phyloP scores from a whole-genome alignment of 1,140 invertebrate genomes.

The Aphaenogaster rudis region DNA sequence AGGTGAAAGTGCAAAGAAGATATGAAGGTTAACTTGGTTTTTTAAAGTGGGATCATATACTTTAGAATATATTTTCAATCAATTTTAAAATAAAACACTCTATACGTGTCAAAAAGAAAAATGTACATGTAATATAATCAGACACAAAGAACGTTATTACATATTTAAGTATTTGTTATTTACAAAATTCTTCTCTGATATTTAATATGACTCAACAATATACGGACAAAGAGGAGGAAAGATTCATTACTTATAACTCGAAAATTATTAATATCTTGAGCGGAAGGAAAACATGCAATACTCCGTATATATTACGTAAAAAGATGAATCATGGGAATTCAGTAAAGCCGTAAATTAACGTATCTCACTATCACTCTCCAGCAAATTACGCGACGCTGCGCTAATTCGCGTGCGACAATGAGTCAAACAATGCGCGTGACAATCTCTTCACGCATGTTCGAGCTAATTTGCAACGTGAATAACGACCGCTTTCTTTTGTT shows the following conservation, averaged over 20 bases:
- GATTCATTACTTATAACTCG: not conserved
- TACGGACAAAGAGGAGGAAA: no score
- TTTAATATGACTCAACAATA: not conserved
- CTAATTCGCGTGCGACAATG: conserved; percentile 42
- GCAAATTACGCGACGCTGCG: conserved; percentile 14
- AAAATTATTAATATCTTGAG: not conserved
- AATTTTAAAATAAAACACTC: not conserved
- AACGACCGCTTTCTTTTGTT: conserved; percentile 11
- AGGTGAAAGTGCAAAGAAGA: not conserved
- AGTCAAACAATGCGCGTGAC: conserved; percentile 45
- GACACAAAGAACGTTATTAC: not conserved
- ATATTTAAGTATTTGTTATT: not conserved
- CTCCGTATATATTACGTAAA: not conserved
- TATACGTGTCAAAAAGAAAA: not conserved
- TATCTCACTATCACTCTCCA: conserved; percentile 14
- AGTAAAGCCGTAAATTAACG: conserved; percentile 34
- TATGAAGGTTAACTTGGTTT: not conserved
- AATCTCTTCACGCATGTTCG: conserved; percentile 7
- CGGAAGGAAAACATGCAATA: not conserved
- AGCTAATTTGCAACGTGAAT: conserved; percentile 20
- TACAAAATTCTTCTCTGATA: not conserved
- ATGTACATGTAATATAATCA: not conserved
- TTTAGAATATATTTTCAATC: not conserved
- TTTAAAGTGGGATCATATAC: not conserved
- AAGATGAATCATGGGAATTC: not conserved